Evolutionary conservation across 2,113 vertebrate species (phyloP).

Genomic region (Oceanodroma tethys): DNA sequence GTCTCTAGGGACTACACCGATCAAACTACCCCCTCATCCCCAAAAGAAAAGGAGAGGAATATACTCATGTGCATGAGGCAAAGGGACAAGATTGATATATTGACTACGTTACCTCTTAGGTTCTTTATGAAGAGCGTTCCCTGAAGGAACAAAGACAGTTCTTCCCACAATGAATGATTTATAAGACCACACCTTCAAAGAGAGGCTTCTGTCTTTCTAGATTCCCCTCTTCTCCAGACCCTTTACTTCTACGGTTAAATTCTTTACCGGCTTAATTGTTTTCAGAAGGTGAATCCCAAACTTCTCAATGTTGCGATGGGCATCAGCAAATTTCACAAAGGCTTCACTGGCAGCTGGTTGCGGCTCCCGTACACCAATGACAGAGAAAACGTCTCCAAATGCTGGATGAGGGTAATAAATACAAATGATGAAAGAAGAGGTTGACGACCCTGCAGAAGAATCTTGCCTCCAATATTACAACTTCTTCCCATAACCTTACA

Average conservation of each 20-base stretch:
- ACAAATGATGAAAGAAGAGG: not conserved
- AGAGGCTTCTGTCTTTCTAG: not conserved
- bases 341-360: constrained; percentile 95
- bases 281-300: constrained; percentile 94
- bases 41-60: not conserved
- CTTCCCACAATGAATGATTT: not conserved
- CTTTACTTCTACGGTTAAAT: not conserved
- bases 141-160: not conserved
- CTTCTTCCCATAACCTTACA: not conserved
- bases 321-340: constrained; percentile 97
- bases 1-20: not conserved
- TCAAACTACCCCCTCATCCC: not conserved
- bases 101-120: not conserved
- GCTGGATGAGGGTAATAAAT: constrained; percentile 64
- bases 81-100: not conserved
- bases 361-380: constrained; percentile 94
- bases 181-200: not conserved
- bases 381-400: constrained; percentile 96
- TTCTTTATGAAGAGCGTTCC: not conserved
- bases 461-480: not conserved
- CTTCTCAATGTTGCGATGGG: constrained; percentile 97
- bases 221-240: not conserved
- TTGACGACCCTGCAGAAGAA: not conserved
- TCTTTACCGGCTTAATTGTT: constrained; percentile 92
- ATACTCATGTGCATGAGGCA: not conserved